Evolutionary conservation across 2,888 invertebrate species (phyloP), one percentile per base, ranked within the genome.

Genomic region (Chloromyia formosa): DNA sequence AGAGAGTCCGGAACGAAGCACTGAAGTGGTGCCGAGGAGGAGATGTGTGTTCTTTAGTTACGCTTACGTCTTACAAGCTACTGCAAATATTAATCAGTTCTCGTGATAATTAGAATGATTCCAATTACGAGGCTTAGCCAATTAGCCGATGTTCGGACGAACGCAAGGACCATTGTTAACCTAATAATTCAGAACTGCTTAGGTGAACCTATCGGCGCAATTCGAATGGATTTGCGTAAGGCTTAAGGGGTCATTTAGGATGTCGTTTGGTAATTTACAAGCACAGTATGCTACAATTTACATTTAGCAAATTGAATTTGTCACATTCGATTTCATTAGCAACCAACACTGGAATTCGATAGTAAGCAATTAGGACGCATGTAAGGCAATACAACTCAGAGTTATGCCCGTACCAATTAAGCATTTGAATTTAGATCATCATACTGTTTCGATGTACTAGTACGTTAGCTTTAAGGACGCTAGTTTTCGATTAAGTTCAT

Each of bases 1-100:
- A 56, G 18, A 18, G 3, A n/a, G 4, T 56, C 27, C 7, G 27
- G 7, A 2, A 7, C 7, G 27, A 35, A 35, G 27, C 27, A 23
- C 62, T n/a, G 14, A n/a, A 14, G 61, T 64, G 64, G 49, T 12
- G 22, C 10, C n/a, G n/a, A 16, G 18, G 10, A 12, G 45, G 18
- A 35, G 45, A 1, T 4, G 49, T n/a, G 49, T 18, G 23, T 14
- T 18, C 12, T 66, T 3, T 66, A 18, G 22, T 49, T 49, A 22
- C 45, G 66, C 12, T 49, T 49, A 22, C 45, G 66, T 22, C 66
- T 22, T 45, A 49, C 66, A 22, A 66, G 49, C 66, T 66, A 20
- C 66, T 35, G 66, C 66, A 66, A 66, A 66, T 66, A 66, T 66
- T 66, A 66, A 66, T 66, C 66, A 66, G 66, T 66, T 49, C 66